Percentiles rank a stretch among this genome's conserved stretches.
Evolutionary conservation across 2,797 vertebrate species (phyloP).

Genomic region (Falco berigora): DNA sequence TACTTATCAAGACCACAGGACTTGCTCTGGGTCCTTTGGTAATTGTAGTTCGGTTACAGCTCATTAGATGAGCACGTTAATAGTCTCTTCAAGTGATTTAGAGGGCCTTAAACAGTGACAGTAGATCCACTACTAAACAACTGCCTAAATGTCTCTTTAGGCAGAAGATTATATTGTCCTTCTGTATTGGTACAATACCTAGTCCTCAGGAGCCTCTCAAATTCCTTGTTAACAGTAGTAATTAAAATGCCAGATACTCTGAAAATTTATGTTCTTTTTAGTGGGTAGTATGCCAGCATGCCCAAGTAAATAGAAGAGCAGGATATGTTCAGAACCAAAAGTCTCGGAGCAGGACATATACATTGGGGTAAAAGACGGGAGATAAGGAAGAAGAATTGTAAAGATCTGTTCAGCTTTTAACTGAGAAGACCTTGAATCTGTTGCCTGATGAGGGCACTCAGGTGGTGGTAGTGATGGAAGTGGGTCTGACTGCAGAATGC

Average conservation of each 20-base stretch:
- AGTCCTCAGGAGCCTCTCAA: neutral
- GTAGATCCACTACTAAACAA: neutral
- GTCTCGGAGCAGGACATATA: neutral
- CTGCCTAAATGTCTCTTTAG: neutral
- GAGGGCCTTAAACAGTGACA: neutral
- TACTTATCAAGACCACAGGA: neutral
- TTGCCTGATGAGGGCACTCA: neutral
- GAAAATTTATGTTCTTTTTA: neutral
- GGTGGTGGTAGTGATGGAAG: neutral
- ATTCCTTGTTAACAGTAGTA: neutral
- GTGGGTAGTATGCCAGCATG: neutral
- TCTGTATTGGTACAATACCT: neutral
- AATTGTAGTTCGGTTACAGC: neutral
- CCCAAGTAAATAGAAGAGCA: neutral
- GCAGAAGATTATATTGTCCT: neutral
- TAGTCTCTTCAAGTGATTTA: neutral
- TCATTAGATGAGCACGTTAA: neutral
- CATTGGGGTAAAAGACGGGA: neutral
- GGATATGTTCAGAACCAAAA: neutral
- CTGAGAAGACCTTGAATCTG: neutral
- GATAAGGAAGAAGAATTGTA: neutral
- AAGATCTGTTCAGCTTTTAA: neutral
- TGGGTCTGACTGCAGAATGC: neutral
- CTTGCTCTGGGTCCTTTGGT: neutral
- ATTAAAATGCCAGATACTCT: neutral